phyloP scores from a whole-genome alignment of 1,140 invertebrate genomes.

The Habropoda laboriosa region DNA sequence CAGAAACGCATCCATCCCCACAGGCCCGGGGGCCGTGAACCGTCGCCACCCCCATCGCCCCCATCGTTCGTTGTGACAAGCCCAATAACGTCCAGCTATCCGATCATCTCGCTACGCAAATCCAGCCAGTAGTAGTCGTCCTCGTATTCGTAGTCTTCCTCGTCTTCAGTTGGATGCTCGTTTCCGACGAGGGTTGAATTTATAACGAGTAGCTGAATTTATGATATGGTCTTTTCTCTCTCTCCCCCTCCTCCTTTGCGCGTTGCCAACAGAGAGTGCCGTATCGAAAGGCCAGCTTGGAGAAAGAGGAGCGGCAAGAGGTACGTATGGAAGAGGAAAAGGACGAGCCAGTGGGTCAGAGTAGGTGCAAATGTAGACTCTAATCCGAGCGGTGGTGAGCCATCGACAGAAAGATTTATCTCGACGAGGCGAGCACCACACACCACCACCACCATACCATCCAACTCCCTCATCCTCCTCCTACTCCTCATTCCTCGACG shows the following conservation, averaged over 20 bases:
- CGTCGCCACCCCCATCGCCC: not conserved
- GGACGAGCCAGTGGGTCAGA: constrained; percentile 24
- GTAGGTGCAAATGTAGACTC: constrained; percentile 76
- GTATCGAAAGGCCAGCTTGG: constrained; percentile 9
- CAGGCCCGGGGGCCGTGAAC: not conserved
- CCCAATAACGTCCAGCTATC: constrained; percentile 1
- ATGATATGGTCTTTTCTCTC: constrained; percentile 67
- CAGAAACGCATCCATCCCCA: not conserved
- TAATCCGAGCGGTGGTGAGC: constrained; percentile 74
- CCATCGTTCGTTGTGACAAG: not conserved
- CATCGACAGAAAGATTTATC: constrained; percentile 77
- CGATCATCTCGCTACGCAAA: constrained; percentile 34
- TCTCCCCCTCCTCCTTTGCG: too few species aligned
- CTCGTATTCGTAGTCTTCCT: not conserved
- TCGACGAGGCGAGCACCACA: constrained; percentile 58
- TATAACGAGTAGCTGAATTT: constrained; percentile 70
- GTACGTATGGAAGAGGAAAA: not conserved
- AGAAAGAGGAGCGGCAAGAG: not conserved
- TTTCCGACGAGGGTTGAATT: constrained; percentile 67
- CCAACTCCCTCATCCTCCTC: too few species aligned
- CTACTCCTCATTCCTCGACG: constrained; percentile 31
- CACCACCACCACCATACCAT: constrained; percentile 46
- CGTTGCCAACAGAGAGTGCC: too few species aligned
- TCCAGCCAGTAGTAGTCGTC: constrained; percentile 7
- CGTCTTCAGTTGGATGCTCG: constrained; percentile 30